These are phyloP conservation scores for sheep (Ovis aries) DNA, from an alignment of 2,113 vertebrate species.

Conservation along the genomic window DNA sequence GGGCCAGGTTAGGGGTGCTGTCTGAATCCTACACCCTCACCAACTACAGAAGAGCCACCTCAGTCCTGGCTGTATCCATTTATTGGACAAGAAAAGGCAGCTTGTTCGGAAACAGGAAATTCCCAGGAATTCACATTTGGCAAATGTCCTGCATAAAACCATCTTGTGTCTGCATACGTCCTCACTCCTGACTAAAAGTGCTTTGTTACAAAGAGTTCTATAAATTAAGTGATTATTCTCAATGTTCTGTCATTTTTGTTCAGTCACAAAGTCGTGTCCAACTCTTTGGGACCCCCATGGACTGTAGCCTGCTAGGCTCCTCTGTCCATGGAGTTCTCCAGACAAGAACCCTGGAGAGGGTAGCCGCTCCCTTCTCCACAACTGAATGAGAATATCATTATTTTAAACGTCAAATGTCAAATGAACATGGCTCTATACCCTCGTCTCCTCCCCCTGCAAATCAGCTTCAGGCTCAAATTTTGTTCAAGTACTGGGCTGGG, in stretches of 20 bases:
- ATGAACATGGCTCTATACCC: background rate
- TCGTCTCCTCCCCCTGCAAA: too few relatives aligned
- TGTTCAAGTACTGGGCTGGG: background rate
- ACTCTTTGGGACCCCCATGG: background rate
- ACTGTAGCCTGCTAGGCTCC: background rate
- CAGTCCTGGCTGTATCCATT: background rate
- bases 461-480: background rate
- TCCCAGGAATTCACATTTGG: background rate
- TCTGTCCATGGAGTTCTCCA: background rate
- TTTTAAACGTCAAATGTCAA: background rate
- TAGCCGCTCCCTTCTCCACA: background rate
- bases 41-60: background rate
- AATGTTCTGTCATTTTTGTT: background rate
- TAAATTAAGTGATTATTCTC: background rate
- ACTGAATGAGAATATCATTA: background rate
- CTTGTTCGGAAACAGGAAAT: background rate
- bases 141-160: background rate
- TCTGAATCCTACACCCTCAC: background rate
- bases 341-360: background rate
- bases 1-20: background rate
- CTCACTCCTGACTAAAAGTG: background rate
- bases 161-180: background rate
- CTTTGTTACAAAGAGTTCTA: background rate
- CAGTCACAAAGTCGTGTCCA: background rate
- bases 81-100: background rate